phyloP scores from a whole-genome alignment of 2,113 vertebrate species.

The Pithys albifrons region DNA sequence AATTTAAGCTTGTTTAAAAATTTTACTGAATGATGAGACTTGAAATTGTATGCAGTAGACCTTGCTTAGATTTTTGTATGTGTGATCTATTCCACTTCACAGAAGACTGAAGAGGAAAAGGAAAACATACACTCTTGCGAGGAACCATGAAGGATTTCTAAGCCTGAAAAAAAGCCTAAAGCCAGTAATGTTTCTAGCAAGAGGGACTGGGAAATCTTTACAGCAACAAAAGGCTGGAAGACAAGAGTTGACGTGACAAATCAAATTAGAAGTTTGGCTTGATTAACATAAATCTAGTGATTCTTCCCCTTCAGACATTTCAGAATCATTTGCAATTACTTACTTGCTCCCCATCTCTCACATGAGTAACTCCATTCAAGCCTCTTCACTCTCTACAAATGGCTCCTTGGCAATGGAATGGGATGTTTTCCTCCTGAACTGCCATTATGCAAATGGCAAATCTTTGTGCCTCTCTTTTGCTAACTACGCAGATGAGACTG shows the following conservation, averaged over 20 bases:
- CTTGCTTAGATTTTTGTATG: background rate
- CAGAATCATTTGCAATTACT: slow-evolving; percentile 7
- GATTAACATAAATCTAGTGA: slow-evolving; percentile 1
- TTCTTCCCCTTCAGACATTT: background rate
- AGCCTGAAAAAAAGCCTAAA: background rate
- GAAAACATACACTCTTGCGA: background rate
- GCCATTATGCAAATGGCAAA: slow-evolving; percentile 11
- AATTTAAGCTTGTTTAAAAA: background rate
- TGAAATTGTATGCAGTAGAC: background rate
- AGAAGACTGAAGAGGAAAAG: background rate
- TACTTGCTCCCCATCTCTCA: background rate
- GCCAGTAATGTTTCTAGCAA: background rate
- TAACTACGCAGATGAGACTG: background rate
- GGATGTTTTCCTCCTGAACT: background rate
- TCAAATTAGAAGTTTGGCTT: background rate
- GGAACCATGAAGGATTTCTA: background rate
- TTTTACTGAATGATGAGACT: background rate
- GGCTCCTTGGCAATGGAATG: background rate
- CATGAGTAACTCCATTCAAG: slow-evolving; percentile 50
- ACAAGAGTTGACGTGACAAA: background rate
- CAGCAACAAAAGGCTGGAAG: background rate
- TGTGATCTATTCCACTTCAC: background rate
- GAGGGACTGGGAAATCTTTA: background rate
- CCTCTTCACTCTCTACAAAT: background rate
- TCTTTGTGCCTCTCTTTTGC: background rate